Evolutionary conservation across 2,113 vertebrate species (phyloP).

Genomic region (Spea multiplicata): DNA sequence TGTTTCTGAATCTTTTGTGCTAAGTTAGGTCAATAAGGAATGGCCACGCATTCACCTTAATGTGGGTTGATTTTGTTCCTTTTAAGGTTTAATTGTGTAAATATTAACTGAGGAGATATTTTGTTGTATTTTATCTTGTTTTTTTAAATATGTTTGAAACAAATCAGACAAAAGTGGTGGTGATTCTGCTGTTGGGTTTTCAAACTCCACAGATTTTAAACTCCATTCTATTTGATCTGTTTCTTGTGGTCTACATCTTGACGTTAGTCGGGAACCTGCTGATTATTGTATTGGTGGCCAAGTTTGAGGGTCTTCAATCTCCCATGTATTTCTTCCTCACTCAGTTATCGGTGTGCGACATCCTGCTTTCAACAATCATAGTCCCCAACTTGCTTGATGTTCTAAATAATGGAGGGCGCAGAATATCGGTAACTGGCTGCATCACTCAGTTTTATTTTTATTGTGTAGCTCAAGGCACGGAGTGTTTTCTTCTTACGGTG

Average conservation of each 20-base stretch:
- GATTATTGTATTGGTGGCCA: slow-evolving; percentile 29
- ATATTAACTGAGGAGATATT: too few relatives aligned
- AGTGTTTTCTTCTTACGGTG: slow-evolving; percentile 41
- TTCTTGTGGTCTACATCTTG: slow-evolving; percentile 47
- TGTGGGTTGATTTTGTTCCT: too few relatives aligned
- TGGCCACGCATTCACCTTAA: too few relatives aligned
- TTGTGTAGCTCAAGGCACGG: background rate
- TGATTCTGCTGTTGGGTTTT: slow-evolving; percentile 53
- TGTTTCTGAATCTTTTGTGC: too few relatives aligned
- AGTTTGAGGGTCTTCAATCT: slow-evolving; percentile 3
- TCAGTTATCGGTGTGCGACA: slow-evolving; percentile 50
- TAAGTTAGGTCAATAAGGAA: too few relatives aligned
- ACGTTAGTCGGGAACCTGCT: slow-evolving; percentile 50
- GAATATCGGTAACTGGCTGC: background rate
- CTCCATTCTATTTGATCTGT: slow-evolving; percentile 42
- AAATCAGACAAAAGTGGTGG: slow-evolving; percentile 39
- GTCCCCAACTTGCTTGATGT: slow-evolving; percentile 43
- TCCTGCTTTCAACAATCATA: slow-evolving; percentile 39
- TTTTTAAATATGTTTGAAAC: background rate
- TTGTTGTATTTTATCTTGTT: too few relatives aligned
- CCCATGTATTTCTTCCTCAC: slow-evolving; percentile 20
- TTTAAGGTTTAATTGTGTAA: too few relatives aligned
- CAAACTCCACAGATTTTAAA: slow-evolving; percentile 23
- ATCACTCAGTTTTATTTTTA: slow-evolving; percentile 22
- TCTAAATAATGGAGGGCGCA: background rate